phyloP scores from a whole-genome alignment of 2,797 vertebrate species.

The Sebastes minor region DNA sequence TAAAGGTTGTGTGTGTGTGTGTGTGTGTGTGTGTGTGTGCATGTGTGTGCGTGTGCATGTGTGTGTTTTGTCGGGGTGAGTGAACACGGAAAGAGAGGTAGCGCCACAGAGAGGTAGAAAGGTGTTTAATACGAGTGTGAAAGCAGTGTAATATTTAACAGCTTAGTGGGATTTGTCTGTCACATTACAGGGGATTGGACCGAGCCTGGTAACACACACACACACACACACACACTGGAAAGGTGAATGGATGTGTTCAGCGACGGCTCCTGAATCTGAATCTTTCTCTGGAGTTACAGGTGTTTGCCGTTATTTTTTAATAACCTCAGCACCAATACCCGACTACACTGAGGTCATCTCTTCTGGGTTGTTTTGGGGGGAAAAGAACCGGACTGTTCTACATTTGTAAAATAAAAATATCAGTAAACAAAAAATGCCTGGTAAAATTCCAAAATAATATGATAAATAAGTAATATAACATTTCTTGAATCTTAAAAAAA shows the following conservation, averaged over 20 bases:
- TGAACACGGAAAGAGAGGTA: constrained; percentile 10
- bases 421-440: not conserved
- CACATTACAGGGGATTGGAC: constrained; percentile 70
- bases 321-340: not conserved
- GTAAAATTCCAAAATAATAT: not conserved
- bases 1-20: constrained; percentile 21
- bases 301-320: not conserved
- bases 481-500: not conserved
- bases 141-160: constrained; percentile 75
- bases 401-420: not conserved
- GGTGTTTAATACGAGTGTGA: constrained; percentile 74
- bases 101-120: constrained; percentile 44
- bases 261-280: constrained; percentile 39
- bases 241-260: constrained; percentile 38
- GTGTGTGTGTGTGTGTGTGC: not conserved
- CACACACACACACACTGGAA: constrained; percentile 18
- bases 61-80: constrained; percentile 2
- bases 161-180: constrained; percentile 78
- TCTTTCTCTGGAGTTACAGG: constrained; percentile 12
- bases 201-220: constrained; percentile 24
- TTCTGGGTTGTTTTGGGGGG: not conserved
- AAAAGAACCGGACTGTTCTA: too few species aligned
- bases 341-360: not conserved
- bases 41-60: not conserved
- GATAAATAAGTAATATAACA: not conserved